Base-by-base conservation (phyloP, 2,797 vertebrate species). In the Manis pentadactyla region DNA sequence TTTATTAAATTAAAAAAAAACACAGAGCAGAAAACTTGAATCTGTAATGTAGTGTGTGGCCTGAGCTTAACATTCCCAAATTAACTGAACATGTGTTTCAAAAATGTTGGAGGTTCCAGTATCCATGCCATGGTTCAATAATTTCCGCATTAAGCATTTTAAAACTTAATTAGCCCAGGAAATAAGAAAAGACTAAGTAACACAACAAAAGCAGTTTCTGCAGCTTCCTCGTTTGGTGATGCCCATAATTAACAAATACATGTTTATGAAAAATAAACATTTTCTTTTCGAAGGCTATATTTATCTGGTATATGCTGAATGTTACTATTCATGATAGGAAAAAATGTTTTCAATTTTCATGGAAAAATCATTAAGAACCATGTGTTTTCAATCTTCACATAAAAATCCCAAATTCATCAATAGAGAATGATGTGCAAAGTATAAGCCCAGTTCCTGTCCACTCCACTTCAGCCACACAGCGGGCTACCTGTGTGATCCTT, bases 81-180 rank as follows among this genome's bases (percentile, higher is more conserved):
- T 74, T 69, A 92, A 92, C 42, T 6, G 87, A 96, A 79, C 19
- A 21, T 51, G 5, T 59, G 4, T 10, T 71, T 84, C 73, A 49
- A 37, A 61, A 53, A 83, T 39, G 2, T 84, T 86, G 29, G 19
- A 90, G 42, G 94, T 49, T 94, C 46, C 17, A 68, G 27, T 55
- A 53, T 82, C 49, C 53, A 15, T 89, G 68, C 13, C 11, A 46
- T 49, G 9, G 15, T 64, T 77, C 78, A 77, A 95, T 82, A 86
- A 93, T 69, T 95, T 96, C 57, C 18, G 75, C 91, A 89, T 82
- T 96, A 51, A 91, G 74, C 29, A 82, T 88, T 95, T 91, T 81
- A 81, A 93, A 90, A 75, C 34, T 90, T 63, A 82, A 64, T 95
- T 95, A 96, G 93, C 27, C 51, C 8, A 59, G n/a, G n/a, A n/a